These are phyloP conservation scores for Gasterosteus aculeatus DNA, from an alignment of 2,113 vertebrate species.

Conservation along the genomic window DNA sequence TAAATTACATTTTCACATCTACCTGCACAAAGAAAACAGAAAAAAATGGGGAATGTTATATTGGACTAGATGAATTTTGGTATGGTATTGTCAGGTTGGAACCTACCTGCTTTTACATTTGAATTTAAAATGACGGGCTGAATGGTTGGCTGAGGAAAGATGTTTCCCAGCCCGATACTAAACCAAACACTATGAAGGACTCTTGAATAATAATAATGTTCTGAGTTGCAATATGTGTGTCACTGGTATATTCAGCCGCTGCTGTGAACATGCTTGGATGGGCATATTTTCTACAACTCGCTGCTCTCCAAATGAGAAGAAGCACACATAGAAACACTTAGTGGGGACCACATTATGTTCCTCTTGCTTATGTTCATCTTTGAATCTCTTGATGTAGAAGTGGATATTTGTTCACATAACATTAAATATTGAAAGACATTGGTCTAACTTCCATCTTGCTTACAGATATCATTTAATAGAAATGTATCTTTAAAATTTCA, in stretches of 20 bases:
- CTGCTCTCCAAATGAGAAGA: conserved; percentile 59
- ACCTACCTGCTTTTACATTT: conserved; percentile 84
- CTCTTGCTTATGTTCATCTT: background rate
- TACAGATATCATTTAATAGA: background rate
- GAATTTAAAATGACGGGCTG: conserved; percentile 79
- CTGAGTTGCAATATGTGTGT: conserved; percentile 84
- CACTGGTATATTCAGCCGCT: conserved; percentile 84
- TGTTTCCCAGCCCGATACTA: conserved; percentile 76
- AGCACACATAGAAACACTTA: background rate
- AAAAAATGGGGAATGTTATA: background rate
- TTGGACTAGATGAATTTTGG: background rate
- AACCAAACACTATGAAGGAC: conserved; percentile 70
- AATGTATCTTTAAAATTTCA: background rate
- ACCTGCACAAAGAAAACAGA: conserved; percentile 67
- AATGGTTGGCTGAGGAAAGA: conserved; percentile 77
- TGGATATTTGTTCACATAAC: background rate
- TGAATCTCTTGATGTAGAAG: background rate
- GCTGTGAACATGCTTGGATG: conserved; percentile 80
- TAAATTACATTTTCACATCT: conserved; percentile 73
- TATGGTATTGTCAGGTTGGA: background rate
- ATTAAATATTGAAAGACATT: background rate
- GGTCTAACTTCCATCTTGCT: background rate
- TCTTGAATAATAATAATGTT: conserved; percentile 80
- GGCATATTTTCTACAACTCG: conserved; percentile 81
- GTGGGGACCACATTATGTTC: background rate